Evolutionary conservation across 2,888 invertebrate species (phyloP).

Genomic region (Strigamia crassipes): DNA sequence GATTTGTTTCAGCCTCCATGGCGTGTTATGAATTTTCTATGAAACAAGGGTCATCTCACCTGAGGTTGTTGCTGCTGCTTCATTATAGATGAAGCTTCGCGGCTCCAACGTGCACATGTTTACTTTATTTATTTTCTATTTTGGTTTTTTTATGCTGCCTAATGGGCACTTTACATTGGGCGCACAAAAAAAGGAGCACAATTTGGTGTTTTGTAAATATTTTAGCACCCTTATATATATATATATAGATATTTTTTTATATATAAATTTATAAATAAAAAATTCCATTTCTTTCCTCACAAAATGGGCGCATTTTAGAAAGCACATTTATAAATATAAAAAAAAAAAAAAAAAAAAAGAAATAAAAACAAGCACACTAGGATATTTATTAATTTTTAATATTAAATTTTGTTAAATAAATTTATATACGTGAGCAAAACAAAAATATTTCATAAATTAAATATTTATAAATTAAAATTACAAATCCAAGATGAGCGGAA

Average conservation of each 20-base stretch:
- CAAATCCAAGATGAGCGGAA: constrained; percentile 37
- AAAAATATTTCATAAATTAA: constrained; percentile 14
- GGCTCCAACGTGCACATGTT: neutral
- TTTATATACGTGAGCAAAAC: neutral
- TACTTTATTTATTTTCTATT: constrained; percentile 16
- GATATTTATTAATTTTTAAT: constrained; percentile 14
- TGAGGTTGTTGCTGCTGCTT: constrained; percentile 15
- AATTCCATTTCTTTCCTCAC: neutral
- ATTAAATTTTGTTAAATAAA: neutral
- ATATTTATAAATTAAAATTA: constrained; percentile 25
- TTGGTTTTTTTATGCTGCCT: neutral
- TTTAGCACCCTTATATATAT: constrained; percentile 6
- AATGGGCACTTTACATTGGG: constrained; percentile 2
- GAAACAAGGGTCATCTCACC: constrained; percentile 25
- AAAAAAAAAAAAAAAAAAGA: neutral
- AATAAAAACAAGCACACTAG: constrained; percentile 1
- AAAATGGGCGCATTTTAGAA: constrained; percentile 18
- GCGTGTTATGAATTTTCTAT: constrained; percentile 40
- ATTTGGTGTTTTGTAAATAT: constrained; percentile 40
- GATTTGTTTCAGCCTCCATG: constrained; percentile 32
- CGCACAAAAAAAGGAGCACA: neutral
- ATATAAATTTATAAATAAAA: constrained; percentile 13
- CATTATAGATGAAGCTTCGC: neutral
- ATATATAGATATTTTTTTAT: neutral
- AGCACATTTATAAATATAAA: neutral